A percentile compares a stretch with the other conserved stretches of the same genome.
These are phyloP conservation scores for Propithecus deckenii DNA, from an alignment of 2,797 vertebrate genomes.

Conservation along the genomic window DNA sequence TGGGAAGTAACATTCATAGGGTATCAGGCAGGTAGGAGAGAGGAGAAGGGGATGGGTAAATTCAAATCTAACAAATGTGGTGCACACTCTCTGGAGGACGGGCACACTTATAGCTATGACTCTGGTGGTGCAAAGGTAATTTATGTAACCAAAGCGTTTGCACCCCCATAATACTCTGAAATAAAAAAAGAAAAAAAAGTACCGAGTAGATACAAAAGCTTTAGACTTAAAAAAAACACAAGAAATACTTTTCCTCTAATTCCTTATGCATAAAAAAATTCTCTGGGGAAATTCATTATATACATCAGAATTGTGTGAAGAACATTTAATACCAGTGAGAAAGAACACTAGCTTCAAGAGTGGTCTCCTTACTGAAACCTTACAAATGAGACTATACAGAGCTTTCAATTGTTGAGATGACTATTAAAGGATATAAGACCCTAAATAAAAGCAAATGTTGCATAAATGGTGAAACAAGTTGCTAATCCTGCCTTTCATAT, in stretches of 20 bases:
- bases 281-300: neutral
- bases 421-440: neutral
- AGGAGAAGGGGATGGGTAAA: too few species aligned
- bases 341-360: neutral
- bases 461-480: neutral
- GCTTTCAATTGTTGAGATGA: neutral
- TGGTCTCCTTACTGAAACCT: neutral
- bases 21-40: too few species aligned
- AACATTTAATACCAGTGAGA: neutral
- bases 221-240: neutral
- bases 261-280: neutral
- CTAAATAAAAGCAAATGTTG: slow-evolving; percentile 16
- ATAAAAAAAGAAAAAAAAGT: neutral
- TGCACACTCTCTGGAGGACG: too few species aligned
- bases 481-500: neutral
- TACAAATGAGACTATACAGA: neutral
- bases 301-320: neutral
- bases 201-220: neutral
- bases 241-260: neutral
- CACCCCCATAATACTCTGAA: too few species aligned
- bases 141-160: too few species aligned
- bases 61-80: too few species aligned
- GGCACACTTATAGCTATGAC: too few species aligned
- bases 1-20: too few species aligned
- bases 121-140: too few species aligned